These are phyloP conservation scores for Manis javanica DNA, from an alignment of 2,797 vertebrate genomes.

Conservation along the genomic window DNA sequence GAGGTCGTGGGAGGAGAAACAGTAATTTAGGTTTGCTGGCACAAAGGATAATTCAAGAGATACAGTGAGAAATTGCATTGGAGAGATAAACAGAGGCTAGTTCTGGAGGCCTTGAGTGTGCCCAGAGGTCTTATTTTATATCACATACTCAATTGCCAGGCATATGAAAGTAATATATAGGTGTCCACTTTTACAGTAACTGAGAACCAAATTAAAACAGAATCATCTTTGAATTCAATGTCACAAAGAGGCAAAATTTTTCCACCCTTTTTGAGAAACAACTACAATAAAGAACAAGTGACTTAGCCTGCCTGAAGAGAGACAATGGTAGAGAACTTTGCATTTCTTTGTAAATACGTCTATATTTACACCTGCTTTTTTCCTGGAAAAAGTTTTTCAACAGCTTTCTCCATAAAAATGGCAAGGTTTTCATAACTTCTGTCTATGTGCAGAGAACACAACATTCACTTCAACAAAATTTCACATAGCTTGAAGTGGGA, in stretches of 20 bases:
- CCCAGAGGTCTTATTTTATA: background rate
- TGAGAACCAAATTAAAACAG: background rate
- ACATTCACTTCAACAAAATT: background rate
- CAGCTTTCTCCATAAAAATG: background rate
- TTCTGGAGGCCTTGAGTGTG: background rate
- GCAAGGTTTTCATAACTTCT: background rate
- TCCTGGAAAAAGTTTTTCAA: background rate
- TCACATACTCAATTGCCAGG: background rate
- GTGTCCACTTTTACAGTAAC: background rate
- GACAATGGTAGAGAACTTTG: background rate
- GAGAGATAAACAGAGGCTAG: background rate
- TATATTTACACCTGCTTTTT: background rate
- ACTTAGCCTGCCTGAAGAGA: background rate
- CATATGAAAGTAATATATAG: background rate
- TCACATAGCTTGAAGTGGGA: background rate
- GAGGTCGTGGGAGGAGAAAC: background rate
- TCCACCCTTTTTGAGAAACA: background rate
- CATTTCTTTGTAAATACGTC: background rate
- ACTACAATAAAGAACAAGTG: background rate
- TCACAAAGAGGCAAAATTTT: background rate
- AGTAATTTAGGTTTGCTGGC: background rate
- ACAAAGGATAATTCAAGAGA: background rate
- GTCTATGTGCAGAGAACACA: background rate
- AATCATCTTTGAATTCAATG: background rate
- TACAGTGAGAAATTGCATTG: background rate